Evolutionary conservation across 2,797 vertebrate genomes (phyloP), one percentile per base, ranked within the genome.

Genomic region (Lagorchestes hirsutus): DNA sequence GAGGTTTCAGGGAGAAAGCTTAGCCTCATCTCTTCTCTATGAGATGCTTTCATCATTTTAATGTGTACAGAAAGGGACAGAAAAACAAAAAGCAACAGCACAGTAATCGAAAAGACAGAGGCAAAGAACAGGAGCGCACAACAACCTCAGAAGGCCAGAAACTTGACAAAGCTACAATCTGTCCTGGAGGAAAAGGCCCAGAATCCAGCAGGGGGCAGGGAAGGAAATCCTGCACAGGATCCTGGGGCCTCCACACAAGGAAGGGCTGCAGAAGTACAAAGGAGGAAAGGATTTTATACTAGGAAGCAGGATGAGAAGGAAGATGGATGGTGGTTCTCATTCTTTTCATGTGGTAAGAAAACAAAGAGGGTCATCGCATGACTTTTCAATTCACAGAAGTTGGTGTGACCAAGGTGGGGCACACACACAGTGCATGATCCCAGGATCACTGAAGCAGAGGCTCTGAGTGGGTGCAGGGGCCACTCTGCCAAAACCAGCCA

Each of bases 351-450:
- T 58, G 55, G 55, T 52, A 95, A 94, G 40, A 55, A 92, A 92
- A 95, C 40, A 92, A 46, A 40, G 74, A 62, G 57, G 92, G 67
- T 55, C 46, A 55, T 56, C 93, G 93, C 31, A 54, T 54, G 40
- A 93, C 56, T 97, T 94, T 74, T 95, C 93, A 95, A 93, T 94
- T 92, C 92, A 96, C 92, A 54, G 34, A 31, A 28, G 74, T 96
- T 58, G 91, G 54, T 91, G 3, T 94, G 31, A 96, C 67, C 67
- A 3, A 46, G n/a, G 67, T 40, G 18, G 67, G n/a, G 8, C n/a
- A 46, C 67, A 22, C 16, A 8, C 2, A 40, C 6, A 24, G 67
- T 22, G 16, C 34, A 18, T 67, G 34, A 18, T 67, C 62, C 62
- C 62, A 5, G n/a, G 14, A 18, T 67, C 62, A 40, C 62, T 13